Conservation (phyloP, 2,113 vertebrate genomes). For the Pseudopipra pipra region DNA sequence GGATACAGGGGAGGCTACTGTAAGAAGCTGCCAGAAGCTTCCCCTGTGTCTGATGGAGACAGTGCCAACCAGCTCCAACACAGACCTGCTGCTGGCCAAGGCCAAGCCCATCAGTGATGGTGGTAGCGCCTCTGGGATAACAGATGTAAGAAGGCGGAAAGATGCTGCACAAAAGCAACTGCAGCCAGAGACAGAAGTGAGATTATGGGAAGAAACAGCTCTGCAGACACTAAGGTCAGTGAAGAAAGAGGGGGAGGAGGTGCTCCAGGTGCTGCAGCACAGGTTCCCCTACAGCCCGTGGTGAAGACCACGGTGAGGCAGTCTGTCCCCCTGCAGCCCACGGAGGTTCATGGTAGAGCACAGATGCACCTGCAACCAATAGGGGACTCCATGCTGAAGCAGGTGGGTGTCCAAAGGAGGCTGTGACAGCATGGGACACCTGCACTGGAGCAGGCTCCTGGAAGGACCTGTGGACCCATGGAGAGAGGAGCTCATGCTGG, state of each 20-base stretch:
- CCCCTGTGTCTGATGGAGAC: not conserved
- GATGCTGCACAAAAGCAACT: not conserved
- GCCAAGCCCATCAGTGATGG: not conserved
- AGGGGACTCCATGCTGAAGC: not conserved
- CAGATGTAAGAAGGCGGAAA: not conserved
- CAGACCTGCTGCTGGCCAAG: not conserved
- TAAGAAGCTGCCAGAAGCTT: not conserved
- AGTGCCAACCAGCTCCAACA: not conserved
- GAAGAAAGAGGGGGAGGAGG: not conserved
- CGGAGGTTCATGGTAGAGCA: not conserved
- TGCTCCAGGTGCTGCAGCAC: not conserved
- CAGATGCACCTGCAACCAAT: not conserved
- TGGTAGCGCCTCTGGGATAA: not conserved
- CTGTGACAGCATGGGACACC: not conserved
- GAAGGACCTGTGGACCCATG: not conserved
- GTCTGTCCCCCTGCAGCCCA: not conserved
- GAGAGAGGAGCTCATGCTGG: not conserved
- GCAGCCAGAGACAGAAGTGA: not conserved
- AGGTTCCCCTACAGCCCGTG: not conserved
- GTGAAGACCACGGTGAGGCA: not conserved
- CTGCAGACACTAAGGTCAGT: not conserved
- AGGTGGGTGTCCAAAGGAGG: not conserved
- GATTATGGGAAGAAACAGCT: not conserved
- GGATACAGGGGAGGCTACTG: not conserved
- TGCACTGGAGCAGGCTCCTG: not conserved